phyloP scores from a whole-genome alignment of 2,797 vertebrate species.

The Huso huso region DNA sequence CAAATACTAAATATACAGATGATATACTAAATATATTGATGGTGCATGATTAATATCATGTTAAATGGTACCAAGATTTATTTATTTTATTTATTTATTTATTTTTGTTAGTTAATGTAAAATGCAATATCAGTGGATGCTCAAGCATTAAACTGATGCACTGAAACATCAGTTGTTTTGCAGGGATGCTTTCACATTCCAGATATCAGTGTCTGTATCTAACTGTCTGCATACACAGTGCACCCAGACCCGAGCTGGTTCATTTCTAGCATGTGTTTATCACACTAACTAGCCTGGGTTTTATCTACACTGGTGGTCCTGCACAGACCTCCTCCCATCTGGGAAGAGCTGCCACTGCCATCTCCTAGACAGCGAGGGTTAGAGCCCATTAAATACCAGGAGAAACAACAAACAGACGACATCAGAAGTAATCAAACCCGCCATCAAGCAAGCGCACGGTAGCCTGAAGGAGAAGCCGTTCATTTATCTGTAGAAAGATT shows the following conservation, averaged over 20 bases:
- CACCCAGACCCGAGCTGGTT: not conserved
- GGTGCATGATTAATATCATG: no score
- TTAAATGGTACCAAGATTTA: no score
- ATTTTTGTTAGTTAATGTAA: conserved; percentile 41
- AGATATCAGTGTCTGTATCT: not conserved
- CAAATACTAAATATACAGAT: no score
- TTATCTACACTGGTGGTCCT: conserved; percentile 44
- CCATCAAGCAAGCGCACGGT: conserved; percentile 39
- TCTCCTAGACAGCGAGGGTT: conserved; percentile 41
- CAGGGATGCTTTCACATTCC: not conserved
- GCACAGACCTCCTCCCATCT: conserved; percentile 47
- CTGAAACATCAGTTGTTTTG: not conserved
- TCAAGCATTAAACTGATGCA: not conserved
- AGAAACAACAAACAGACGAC: conserved; percentile 46
- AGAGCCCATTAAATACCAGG: conserved; percentile 33
- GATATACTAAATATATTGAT: no score
- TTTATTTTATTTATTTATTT: conserved; percentile 46
- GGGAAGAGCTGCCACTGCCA: conserved; percentile 43
- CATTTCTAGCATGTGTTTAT: conserved; percentile 2
- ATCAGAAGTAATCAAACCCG: conserved; percentile 39
- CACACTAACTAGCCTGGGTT: conserved; percentile 23
- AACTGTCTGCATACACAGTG: not conserved
- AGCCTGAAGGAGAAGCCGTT: conserved; percentile 23
- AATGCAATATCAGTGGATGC: conserved; percentile 32
- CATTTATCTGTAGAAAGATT: conserved; percentile 34